Base-by-base conservation (phyloP, 2,888 invertebrate species). In the Busseola fusca region DNA sequence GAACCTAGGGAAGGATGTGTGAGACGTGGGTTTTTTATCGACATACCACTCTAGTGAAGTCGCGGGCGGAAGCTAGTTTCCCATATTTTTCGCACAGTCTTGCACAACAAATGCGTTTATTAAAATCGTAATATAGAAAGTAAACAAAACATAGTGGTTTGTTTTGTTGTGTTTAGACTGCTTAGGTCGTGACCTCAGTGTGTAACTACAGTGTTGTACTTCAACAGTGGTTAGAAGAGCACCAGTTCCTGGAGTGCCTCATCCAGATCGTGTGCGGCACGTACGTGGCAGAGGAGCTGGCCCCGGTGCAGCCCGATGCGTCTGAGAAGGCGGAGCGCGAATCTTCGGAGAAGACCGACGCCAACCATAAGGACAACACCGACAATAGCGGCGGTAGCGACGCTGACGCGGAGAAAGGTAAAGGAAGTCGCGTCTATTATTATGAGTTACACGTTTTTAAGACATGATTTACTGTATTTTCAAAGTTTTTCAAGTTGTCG, bases 181-280 rank as follows among this genome's bases (percentile, higher is more conserved):
- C 40, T 40, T 27, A 62, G 14, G 63, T 34, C 34, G 34, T 3
- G 21, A 37, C 10, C 45, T 34, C 25, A 27, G 37, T 52, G 37
- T 21, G 12, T 54, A 45, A 42, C 27, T n/a, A 27, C 16, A 25
- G 27, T 30, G 18, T 37, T 37, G 40, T 54, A 14, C 14, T 60
- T 56, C 1, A 9, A 12, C 94, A 99, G 99, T 99, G 99, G 98
- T 96, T 99, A 88, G 98, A 98, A 91, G 98, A 98, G 92, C 97
- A 98, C 93, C 96, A 97, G 92, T 97, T 99, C 89, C 97, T 99
- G 83, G 98, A 98, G 94, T 97, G 97, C 91, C 96, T 99, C 91
- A 96, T 97, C 88, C 95, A 94, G 86, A 96, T 97, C 85, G 93
- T 97, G 70, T 96, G 96, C 85, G 95, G 96, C 66, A 91, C 93